A percentile compares a stretch with the other conserved stretches of the same genome.
phyloP scores from a whole-genome alignment of 2,888 invertebrate species.

The Oscheius sp. region DNA sequence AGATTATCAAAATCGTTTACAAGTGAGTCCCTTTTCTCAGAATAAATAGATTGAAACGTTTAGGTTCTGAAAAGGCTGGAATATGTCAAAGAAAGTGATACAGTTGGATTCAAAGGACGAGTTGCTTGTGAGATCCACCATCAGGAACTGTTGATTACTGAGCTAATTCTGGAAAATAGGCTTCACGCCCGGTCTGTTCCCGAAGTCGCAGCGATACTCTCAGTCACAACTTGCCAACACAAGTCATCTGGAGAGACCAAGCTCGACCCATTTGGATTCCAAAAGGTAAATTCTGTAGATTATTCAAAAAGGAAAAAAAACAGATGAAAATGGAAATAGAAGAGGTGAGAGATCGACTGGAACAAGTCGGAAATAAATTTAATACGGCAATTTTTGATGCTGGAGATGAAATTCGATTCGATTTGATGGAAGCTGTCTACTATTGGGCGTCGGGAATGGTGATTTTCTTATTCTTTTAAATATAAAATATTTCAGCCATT shows the following conservation, averaged over 20 bases:
- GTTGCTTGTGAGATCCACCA: slow-evolving; percentile 68
- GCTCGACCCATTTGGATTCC: slow-evolving; percentile 36
- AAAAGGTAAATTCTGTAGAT: slow-evolving; percentile 52
- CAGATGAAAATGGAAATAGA: slow-evolving; percentile 81
- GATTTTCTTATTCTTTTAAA: slow-evolving; percentile 50
- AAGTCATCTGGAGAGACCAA: slow-evolving; percentile 73
- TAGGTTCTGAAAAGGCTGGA: slow-evolving; percentile 79
- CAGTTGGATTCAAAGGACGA: slow-evolving; percentile 83
- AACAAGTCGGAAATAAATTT: slow-evolving; percentile 27
- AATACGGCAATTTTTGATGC: slow-evolving; percentile 15
- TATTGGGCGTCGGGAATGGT: slow-evolving; percentile 92
- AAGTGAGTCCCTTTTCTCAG: slow-evolving; percentile 60
- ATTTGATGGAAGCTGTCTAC: slow-evolving; percentile 90
- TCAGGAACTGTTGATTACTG: slow-evolving; percentile 83
- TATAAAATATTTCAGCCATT: slow-evolving; percentile 78
- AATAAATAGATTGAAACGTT: background rate
- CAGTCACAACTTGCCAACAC: slow-evolving; percentile 90
- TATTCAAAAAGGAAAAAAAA: slow-evolving; percentile 18
- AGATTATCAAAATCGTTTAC: slow-evolving; percentile 83
- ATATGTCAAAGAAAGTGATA: slow-evolving; percentile 79
- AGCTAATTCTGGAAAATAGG: slow-evolving; percentile 88
- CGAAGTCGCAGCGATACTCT: slow-evolving; percentile 92
- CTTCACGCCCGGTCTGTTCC: slow-evolving; percentile 78
- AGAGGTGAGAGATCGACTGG: slow-evolving; percentile 69
- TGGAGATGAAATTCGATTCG: slow-evolving; percentile 80